Evolutionary conservation across 2,797 vertebrate genomes (phyloP).

Genomic region (Limnodromus scolopaceus): DNA sequence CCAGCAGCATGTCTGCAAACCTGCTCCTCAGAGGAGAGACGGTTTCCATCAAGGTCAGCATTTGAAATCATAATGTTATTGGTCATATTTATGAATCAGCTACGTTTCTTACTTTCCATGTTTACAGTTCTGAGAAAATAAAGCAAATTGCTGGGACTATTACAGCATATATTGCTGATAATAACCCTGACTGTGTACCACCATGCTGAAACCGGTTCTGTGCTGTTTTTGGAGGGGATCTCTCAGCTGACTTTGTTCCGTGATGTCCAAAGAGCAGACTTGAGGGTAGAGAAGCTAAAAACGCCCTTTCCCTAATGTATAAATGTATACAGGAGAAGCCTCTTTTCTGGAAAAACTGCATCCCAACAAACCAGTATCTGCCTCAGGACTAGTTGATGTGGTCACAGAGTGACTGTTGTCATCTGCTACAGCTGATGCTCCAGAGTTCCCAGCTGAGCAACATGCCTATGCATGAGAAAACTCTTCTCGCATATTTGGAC

Average conservation of each 20-base stretch:
- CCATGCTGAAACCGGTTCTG: background rate
- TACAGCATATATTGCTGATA: background rate
- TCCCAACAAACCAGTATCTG: background rate
- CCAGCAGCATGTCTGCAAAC: background rate
- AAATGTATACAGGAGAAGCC: background rate
- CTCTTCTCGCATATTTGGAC: background rate
- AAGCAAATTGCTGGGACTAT: background rate
- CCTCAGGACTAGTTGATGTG: background rate
- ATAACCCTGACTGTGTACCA: background rate
- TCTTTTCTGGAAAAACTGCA: background rate
- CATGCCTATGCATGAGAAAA: background rate
- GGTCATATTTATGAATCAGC: background rate
- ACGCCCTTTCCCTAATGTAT: background rate
- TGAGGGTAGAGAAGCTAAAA: background rate
- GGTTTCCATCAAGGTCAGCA: background rate
- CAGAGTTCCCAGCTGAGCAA: background rate
- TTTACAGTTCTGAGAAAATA: background rate
- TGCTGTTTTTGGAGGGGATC: background rate
- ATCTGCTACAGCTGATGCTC: background rate
- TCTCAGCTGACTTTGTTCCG: background rate
- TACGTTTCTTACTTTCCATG: background rate
- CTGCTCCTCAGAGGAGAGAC: background rate
- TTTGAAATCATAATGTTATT: background rate
- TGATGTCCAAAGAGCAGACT: background rate
- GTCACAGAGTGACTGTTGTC: background rate